phyloP scores from a whole-genome alignment of 2,888 invertebrate species.

The Trichopria drosophilae region DNA sequence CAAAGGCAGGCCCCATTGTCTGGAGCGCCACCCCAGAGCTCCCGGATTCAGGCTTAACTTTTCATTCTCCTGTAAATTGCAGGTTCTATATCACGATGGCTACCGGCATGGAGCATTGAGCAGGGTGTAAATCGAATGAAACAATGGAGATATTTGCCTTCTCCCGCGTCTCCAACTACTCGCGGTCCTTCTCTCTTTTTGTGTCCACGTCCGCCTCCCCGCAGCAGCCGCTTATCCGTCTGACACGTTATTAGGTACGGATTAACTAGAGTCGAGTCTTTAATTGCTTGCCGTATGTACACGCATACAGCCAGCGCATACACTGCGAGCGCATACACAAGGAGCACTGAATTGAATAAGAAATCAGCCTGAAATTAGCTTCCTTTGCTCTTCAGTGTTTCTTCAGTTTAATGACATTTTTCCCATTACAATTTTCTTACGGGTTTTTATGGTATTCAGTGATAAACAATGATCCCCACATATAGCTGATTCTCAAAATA shows the following conservation, averaged over 20 bases:
- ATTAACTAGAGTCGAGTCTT: constrained; percentile 36
- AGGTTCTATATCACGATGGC: constrained; percentile 50
- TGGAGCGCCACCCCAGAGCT: constrained; percentile 54
- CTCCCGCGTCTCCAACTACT: not conserved
- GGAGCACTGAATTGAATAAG: no score
- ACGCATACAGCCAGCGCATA: not conserved
- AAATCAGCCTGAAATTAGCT: no score
- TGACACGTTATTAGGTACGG: constrained; percentile 42
- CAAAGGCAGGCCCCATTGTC: constrained; percentile 54
- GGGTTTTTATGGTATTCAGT: no score
- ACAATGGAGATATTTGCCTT: constrained; percentile 47
- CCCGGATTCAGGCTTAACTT: constrained; percentile 55
- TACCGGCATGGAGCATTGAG: constrained; percentile 33
- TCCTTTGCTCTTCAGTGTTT: no score
- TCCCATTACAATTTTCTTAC: no score
- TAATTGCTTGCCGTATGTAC: constrained; percentile 36
- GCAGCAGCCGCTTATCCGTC: constrained; percentile 36
- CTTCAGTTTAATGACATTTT: no score
- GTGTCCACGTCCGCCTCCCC: constrained; percentile 28
- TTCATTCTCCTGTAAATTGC: constrained; percentile 58
- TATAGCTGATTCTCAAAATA: no score
- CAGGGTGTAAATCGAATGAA: constrained; percentile 56
- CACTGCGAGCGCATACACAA: no score
- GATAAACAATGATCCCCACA: no score
- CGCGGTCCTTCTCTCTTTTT: constrained; percentile 3